These are phyloP conservation scores for Drosophila barbarae DNA, from an alignment of 2,888 invertebrate species.

Conservation along the genomic window DNA sequence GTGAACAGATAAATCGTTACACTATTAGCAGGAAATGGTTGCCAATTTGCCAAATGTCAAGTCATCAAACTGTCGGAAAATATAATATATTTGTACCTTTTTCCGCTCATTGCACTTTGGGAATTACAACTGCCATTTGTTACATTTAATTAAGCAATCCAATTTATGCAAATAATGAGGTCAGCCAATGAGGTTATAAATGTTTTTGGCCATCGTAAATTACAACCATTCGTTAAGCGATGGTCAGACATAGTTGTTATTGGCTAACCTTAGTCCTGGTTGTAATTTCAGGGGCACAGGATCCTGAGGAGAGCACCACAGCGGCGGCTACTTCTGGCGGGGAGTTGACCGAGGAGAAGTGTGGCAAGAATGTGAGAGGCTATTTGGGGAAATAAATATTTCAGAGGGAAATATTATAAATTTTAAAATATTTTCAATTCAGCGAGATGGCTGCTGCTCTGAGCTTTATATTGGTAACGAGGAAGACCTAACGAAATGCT, in stretches of 20 bases:
- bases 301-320: constrained; percentile 23
- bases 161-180: constrained; percentile 23
- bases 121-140: constrained; percentile 25
- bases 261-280: constrained; percentile 11
- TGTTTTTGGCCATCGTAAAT: not conserved
- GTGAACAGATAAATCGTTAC: not conserved
- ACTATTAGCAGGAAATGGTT: constrained; percentile 26
- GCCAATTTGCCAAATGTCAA: constrained; percentile 14
- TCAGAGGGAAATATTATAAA: no score
- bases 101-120: constrained; percentile 45
- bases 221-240: constrained; percentile 12
- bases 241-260: constrained; percentile 15
- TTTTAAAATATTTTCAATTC: rapidly evolving
- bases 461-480: constrained; percentile 46
- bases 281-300: constrained; percentile 25
- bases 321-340: not conserved
- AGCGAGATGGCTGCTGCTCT: constrained; percentile 58
- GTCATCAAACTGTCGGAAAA: constrained; percentile 15
- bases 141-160: constrained; percentile 51
- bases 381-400: not conserved
- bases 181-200: constrained; percentile 49
- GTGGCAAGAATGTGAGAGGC: constrained; percentile 47
- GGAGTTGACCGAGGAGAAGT: constrained; percentile 35
- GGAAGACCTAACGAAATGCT: constrained; percentile 55
- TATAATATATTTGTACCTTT: constrained; percentile 2